A percentile compares a stretch with the other conserved stretches of the same genome.
phyloP scores from a whole-genome alignment of 2,797 vertebrate species.

The Periparus ater region DNA sequence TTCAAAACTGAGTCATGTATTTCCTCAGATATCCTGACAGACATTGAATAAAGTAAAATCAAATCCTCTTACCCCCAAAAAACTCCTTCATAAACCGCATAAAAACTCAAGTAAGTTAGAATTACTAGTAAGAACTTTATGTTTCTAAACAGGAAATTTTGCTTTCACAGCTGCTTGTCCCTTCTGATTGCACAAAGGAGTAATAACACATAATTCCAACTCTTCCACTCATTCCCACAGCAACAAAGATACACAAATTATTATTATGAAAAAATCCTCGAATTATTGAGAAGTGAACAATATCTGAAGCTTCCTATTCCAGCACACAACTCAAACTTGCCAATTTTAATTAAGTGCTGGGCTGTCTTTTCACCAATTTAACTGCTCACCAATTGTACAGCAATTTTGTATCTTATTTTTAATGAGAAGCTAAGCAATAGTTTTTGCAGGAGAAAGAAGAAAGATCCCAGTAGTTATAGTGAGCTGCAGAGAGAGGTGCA shows the following conservation, averaged over 20 bases:
- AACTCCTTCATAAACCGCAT: neutral
- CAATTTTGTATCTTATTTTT: neutral
- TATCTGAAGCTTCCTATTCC: neutral
- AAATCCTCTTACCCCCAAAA: neutral
- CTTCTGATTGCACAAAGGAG: neutral
- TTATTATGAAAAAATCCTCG: neutral
- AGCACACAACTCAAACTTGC: neutral
- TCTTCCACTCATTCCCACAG: neutral
- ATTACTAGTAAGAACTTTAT: neutral
- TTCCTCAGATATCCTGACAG: neutral
- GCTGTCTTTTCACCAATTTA: neutral
- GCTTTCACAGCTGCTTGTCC: neutral
- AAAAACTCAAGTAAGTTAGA: neutral
- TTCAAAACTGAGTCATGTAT: neutral
- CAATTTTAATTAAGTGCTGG: neutral
- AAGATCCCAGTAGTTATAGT: neutral
- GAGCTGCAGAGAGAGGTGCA: neutral
- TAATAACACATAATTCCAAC: neutral
- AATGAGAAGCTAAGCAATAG: neutral
- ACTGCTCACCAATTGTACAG: neutral
- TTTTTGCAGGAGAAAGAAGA: neutral
- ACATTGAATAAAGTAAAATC: neutral
- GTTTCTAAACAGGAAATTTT: neutral
- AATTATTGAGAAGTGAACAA: neutral
- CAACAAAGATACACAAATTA: neutral